Percentiles rank a stretch among this genome's conserved stretches.
Conservation (phyloP, 2,888 invertebrate species). For the Iselma pallidipennis region DNA sequence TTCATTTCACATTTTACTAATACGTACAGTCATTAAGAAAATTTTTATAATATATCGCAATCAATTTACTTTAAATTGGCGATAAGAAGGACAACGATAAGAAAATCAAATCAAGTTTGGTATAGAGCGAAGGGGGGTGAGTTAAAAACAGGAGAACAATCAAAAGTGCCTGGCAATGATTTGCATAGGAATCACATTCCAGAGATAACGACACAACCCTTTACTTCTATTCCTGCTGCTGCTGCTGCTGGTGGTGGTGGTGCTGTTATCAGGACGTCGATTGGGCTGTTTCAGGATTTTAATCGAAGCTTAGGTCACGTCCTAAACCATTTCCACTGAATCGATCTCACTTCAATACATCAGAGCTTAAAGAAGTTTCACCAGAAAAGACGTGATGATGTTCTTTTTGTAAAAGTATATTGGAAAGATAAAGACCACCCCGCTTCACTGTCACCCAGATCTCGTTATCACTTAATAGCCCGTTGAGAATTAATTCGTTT, state of each 20-base stretch:
- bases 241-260: neutral
- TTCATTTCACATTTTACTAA: too few species aligned
- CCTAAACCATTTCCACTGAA: too few species aligned
- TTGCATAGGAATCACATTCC: conserved; percentile 35
- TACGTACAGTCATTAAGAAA: too few species aligned
- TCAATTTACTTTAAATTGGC: neutral
- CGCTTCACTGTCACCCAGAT: neutral
- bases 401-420: neutral
- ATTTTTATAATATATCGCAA: neutral
- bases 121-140: conserved; percentile 9
- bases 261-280: neutral
- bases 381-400: too few species aligned
- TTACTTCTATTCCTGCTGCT: neutral
- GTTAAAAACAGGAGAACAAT: too few species aligned
- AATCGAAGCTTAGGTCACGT: neutral
- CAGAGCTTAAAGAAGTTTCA: too few species aligned
- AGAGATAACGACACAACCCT: conserved; percentile 26
- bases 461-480: neutral
- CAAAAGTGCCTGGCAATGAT: conserved; percentile 31
- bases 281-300: neutral
- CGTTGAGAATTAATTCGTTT: neutral
- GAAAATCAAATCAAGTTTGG: neutral
- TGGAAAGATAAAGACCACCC: neutral
- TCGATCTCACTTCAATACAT: too few species aligned
- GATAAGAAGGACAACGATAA: neutral